Conservation (phyloP, 1,140 invertebrate genomes). For the Bombus huntii region DNA sequence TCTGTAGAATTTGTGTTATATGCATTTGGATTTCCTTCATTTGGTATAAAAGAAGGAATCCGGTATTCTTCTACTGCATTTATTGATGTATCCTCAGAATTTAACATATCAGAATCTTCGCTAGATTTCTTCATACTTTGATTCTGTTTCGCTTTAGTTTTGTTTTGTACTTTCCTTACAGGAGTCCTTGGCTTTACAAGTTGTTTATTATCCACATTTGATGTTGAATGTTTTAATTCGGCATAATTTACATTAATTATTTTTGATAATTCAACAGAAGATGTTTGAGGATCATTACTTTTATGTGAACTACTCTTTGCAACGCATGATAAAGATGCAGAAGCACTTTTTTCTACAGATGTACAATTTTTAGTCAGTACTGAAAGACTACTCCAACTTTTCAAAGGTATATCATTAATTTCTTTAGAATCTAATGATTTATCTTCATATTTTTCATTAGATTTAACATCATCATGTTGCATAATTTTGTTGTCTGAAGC, state of each 20-base stretch:
- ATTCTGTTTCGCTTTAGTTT: slow-evolving; percentile 45
- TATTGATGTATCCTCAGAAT: slow-evolving; percentile 57
- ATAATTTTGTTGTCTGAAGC: not conserved
- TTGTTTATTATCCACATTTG: slow-evolving; percentile 15
- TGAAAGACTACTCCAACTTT: slow-evolving; percentile 74
- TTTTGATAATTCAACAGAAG: slow-evolving; percentile 68
- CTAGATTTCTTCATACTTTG: slow-evolving; percentile 32
- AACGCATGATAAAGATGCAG: slow-evolving; percentile 7
- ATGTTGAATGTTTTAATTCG: slow-evolving; percentile 57
- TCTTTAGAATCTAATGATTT: slow-evolving; percentile 34
- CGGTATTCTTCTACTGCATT: slow-evolving; percentile 37
- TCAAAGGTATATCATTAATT: slow-evolving; percentile 56
- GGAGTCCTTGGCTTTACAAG: slow-evolving; percentile 45
- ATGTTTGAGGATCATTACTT: slow-evolving; percentile 18
- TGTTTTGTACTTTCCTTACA: slow-evolving; percentile 53
- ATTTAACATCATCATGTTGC: not conserved
- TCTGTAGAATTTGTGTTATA: slow-evolving; percentile 5
- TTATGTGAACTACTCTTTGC: slow-evolving; percentile 15
- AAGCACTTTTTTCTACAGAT: slow-evolving; percentile 26
- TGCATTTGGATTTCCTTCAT: not conserved
- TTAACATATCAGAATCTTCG: slow-evolving; percentile 63
- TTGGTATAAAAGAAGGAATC: slow-evolving; percentile 13
- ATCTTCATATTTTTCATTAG: slow-evolving; percentile 10
- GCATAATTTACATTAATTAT: slow-evolving; percentile 75
- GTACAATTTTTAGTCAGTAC: slow-evolving; percentile 57